phyloP scores from a whole-genome alignment of 2,113 vertebrate genomes.

The Colius striatus region DNA sequence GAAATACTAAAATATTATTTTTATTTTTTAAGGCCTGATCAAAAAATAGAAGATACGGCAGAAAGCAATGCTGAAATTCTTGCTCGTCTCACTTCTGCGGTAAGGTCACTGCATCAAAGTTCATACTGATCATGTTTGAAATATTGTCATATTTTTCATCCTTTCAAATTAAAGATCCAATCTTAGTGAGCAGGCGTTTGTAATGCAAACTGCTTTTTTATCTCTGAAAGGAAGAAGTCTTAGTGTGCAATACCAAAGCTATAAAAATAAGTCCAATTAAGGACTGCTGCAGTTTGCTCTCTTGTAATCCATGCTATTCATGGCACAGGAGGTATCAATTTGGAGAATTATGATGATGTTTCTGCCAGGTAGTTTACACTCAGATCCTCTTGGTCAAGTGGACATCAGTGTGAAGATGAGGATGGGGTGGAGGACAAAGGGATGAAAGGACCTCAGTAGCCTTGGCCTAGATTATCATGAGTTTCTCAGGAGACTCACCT shows the following conservation, averaged over 20 bases:
- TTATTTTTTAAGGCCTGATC: slow-evolving; percentile 82
- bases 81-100: slow-evolving; percentile 92
- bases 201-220: neutral
- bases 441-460: neutral
- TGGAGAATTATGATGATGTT: neutral
- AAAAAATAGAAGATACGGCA: slow-evolving; percentile 86
- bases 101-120: slow-evolving; percentile 67
- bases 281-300: neutral
- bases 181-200: neutral
- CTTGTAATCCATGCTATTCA: neutral
- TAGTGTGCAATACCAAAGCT: neutral
- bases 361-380: neutral
- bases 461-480: neutral
- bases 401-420: neutral
- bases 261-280: neutral
- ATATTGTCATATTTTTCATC: slow-evolving; percentile 19
- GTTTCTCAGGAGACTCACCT: neutral
- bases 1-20: slow-evolving; percentile 47
- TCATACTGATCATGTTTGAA: slow-evolving; percentile 20
- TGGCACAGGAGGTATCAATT: neutral
- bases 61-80: slow-evolving; percentile 93
- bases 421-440: neutral
- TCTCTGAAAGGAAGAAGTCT: neutral
- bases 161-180: slow-evolving; percentile 8
- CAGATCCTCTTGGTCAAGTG: neutral